Conservation (phyloP, 1,140 invertebrate species). For the Magallana gigas region DNA sequence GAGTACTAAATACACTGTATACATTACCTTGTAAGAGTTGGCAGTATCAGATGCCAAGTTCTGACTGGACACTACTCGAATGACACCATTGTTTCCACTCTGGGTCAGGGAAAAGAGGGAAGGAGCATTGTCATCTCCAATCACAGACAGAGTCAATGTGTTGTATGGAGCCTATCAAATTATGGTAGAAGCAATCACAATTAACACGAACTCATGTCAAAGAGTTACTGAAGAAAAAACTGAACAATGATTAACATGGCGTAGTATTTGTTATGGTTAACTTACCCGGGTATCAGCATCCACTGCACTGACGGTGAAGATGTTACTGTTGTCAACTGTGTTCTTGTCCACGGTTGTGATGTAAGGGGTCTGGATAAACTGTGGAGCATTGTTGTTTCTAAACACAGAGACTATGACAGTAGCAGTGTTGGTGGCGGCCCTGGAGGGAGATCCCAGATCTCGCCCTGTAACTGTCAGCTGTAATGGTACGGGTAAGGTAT, state of each 20-base stretch:
- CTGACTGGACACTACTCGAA: conserved; percentile 47
- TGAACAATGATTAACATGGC: background rate
- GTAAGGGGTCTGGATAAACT: conserved; percentile 37
- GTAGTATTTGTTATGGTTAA: background rate
- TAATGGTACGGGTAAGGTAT: background rate
- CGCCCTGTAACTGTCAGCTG: conserved; percentile 54
- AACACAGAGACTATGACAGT: conserved; percentile 59
- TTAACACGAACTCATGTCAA: too few species aligned
- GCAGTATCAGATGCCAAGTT: conserved; percentile 53
- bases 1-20: too few species aligned
- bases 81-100: conserved; percentile 45
- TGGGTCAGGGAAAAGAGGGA: conserved; percentile 44
- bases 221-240: too few species aligned
- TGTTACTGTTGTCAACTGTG: background rate
- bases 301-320: conserved; percentile 30
- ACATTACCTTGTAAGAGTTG: conserved; percentile 53
- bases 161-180: conserved; percentile 63
- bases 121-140: conserved; percentile 55
- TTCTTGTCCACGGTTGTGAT: conserved; percentile 28
- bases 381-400: conserved; percentile 61
- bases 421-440: conserved; percentile 53
- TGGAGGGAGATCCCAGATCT: conserved; percentile 63
- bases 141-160: conserved; percentile 49
- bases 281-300: conserved; percentile 41
- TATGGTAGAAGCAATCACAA: too few species aligned